Evolutionary conservation across 2,797 vertebrate species (phyloP).

Genomic region (Emys orbicularis): DNA sequence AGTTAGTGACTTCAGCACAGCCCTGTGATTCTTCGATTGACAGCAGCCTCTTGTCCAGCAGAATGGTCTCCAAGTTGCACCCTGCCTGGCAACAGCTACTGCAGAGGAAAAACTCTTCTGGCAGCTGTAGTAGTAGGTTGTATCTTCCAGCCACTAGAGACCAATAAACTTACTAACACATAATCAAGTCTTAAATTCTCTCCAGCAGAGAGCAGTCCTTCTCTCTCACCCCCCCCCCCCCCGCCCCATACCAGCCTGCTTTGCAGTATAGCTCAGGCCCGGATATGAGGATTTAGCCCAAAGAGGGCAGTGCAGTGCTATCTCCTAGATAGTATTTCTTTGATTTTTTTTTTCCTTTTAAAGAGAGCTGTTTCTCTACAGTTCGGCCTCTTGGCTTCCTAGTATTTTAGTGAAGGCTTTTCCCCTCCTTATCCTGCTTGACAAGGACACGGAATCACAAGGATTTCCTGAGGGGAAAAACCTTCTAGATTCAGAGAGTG

Average conservation of each 20-base stretch:
- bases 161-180: neutral
- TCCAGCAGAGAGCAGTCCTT: neutral
- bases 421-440: neutral
- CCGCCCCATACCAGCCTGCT: neutral
- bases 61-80: neutral
- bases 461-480: neutral
- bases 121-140: neutral
- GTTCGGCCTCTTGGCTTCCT: neutral
- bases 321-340: neutral
- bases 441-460: neutral
- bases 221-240: too few species aligned
- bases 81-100: neutral
- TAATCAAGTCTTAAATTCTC: neutral
- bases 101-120: neutral
- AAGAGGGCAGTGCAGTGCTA: constrained; percentile 30
- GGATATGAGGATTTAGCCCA: neutral
- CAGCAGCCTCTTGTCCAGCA: neutral
- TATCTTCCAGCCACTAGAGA: neutral
- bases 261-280: neutral
- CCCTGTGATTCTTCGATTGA: neutral
- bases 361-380: neutral
- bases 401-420: neutral
- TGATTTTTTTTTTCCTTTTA: neutral
- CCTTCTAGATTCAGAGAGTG: neutral
- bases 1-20: neutral